phyloP scores from a whole-genome alignment of 2,888 invertebrate species.

The Sacculina carcini region DNA sequence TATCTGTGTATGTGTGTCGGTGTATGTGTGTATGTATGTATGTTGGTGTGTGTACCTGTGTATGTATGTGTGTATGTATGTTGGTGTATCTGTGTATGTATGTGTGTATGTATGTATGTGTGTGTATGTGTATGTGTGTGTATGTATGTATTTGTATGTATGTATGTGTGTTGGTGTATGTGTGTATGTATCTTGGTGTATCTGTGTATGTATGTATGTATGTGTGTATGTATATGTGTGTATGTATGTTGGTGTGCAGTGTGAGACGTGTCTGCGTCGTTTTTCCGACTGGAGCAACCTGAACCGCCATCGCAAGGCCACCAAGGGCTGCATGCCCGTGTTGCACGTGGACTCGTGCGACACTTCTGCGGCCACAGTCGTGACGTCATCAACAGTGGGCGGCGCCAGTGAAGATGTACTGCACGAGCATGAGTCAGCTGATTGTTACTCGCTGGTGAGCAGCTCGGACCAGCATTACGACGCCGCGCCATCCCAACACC shows the following conservation, averaged over 20 bases:
- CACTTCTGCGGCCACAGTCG: no score
- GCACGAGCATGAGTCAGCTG: no score
- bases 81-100: slow-evolving; percentile 4
- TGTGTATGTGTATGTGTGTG: neutral
- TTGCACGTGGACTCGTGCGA: neutral
- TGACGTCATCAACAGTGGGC: no score
- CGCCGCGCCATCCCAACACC: no score
- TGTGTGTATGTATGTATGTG: neutral
- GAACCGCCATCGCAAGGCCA: neutral
- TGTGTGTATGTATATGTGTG: slow-evolving; percentile 3
- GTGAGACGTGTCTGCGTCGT: neutral
- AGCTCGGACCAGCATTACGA: no score
- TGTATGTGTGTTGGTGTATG: neutral
- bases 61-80: slow-evolving; percentile 9
- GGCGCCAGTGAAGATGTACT: no score
- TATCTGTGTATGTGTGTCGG: no score
- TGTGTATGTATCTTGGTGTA: neutral
- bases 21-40: neutral
- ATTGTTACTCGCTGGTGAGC: no score
- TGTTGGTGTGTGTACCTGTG: neutral
- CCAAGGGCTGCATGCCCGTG: neutral
- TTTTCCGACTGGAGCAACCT: slow-evolving; percentile 1
- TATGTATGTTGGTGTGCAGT: neutral
- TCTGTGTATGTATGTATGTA: neutral
- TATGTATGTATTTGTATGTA: slow-evolving; percentile 1